Evolutionary conservation across 2,888 invertebrate species (phyloP), one percentile per base, ranked within the genome.

Genomic region (Sussaba pulchella): DNA sequence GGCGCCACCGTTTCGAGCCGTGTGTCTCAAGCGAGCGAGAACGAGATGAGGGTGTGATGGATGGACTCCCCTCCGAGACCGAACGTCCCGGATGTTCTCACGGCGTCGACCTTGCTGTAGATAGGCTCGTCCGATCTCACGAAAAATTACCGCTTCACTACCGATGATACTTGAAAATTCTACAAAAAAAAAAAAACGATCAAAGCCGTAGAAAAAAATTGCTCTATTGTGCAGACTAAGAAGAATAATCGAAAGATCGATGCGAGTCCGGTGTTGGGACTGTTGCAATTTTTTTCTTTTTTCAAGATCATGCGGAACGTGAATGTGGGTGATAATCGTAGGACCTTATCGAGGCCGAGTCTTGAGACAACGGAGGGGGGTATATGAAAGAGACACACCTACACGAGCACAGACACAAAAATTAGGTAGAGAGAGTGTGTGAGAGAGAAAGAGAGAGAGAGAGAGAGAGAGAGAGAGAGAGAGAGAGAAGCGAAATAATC

Each of bases 1-100:
- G 88, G 89, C 36, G 91, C 92, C 43, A 93, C 93, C 76, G 94
- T 94, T 78, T 93, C 93, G 79, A 93, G 95, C 89, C 94, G 94
- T 91, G 95, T 96, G 92, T 96, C 96, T 66, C 96, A 96, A 91
- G 97, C 97, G 85, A 96, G 96, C 82, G 97, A 97, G 93, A 96
- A 96, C 92, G 97, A 97, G 93, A 97, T 97, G 97, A 94, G 97
- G 93, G 97, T 97, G 95, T 97, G 97, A 97, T 96, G 89, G 87
- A 89, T 88, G 87, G 90, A 91, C 88, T 88, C 90, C 88, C 90
- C 91, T 89, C 90, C 91, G 86, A 89, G 90, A 78, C 89, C 90
- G 79, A 89, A 89, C 85, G 89, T 90, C 83, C 89, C 90, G 82
- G 91, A 91, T 83, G 90, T 91, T 82, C 86, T 90, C 50, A 91